A percentile compares a stretch with the other conserved stretches of the same genome.
Evolutionary conservation across 2,797 vertebrate genomes (phyloP).

Genomic region (Balearica regulorum): DNA sequence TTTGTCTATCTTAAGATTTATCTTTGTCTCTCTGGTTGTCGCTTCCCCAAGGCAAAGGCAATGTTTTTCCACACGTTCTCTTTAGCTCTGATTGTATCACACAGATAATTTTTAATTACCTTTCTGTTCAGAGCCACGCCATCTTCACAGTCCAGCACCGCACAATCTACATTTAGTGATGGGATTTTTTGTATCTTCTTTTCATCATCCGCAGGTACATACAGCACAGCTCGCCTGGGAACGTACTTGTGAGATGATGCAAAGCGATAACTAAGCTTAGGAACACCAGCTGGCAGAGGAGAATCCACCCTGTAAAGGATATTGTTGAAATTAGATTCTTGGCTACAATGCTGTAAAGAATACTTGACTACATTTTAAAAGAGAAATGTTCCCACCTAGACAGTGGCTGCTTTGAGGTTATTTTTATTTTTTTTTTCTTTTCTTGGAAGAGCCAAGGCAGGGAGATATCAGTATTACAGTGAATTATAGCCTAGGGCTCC

Average conservation of each 20-base stretch:
- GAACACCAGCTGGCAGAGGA: not conserved
- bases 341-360: not conserved
- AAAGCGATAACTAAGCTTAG: constrained; percentile 27
- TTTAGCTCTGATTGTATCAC: not conserved
- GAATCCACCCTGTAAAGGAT: constrained; percentile 60
- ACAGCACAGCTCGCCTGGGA: constrained; percentile 92
- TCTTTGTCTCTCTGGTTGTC: not conserved
- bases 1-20: not conserved
- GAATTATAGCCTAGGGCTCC: not conserved
- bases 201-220: constrained; percentile 93
- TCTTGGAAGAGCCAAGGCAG: not conserved
- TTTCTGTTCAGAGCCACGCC: constrained; percentile 95
- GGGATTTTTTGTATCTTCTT: constrained; percentile 92
- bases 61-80: not conserved
- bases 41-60: not conserved
- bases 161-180: constrained; percentile 89
- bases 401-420: not conserved
- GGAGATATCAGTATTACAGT: not conserved
- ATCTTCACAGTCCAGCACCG: constrained; percentile 96
- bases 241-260: constrained; percentile 78
- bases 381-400: not conserved
- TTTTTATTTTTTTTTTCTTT: not conserved
- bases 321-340: constrained; percentile 7
- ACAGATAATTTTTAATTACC: constrained; percentile 73
- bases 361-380: not conserved